Evolutionary conservation across 23 tunicate genomes (phyloP).

Genomic region (Ascidia mentula): DNA sequence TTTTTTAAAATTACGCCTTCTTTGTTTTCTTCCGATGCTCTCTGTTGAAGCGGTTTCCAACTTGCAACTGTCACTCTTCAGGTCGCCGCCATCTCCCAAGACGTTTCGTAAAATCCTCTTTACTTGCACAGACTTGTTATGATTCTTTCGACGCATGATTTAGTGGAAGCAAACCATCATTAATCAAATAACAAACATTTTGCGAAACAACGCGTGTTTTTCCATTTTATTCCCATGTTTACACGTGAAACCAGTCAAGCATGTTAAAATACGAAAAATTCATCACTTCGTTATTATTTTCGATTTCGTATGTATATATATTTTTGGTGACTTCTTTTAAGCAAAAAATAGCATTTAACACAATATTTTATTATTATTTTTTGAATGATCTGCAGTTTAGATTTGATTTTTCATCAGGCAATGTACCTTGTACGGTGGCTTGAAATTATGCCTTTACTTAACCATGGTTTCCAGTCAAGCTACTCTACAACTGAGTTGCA

Average conservation of each 20-base stretch:
- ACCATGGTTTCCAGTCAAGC: slow-evolving; percentile 9
- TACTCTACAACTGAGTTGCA: too few relatives aligned
- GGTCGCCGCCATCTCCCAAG: not conserved
- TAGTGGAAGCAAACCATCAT: too few relatives aligned
- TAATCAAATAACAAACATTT: not conserved
- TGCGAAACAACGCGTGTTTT: not conserved
- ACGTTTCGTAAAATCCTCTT: not conserved
- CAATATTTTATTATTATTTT: too few relatives aligned
- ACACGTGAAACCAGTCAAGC: slow-evolving; percentile 9
- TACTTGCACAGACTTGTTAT: not conserved
- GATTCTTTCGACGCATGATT: not conserved
- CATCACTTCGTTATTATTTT: too few relatives aligned
- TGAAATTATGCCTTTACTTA: too few relatives aligned
- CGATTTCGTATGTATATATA: too few relatives aligned
- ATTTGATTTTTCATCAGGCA: too few relatives aligned
- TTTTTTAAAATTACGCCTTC: not conserved
- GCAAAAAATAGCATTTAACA: too few relatives aligned
- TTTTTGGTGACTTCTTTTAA: too few relatives aligned
- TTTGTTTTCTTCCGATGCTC: not conserved
- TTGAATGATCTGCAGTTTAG: too few relatives aligned
- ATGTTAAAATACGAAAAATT: too few relatives aligned
- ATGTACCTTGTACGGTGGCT: too few relatives aligned
- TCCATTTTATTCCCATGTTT: not conserved
- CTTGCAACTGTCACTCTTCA: not conserved
- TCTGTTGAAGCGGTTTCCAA: not conserved